Evolutionary conservation across 2,888 invertebrate genomes (phyloP).

Genomic region (Rhopalosiphum nymphaeae): DNA sequence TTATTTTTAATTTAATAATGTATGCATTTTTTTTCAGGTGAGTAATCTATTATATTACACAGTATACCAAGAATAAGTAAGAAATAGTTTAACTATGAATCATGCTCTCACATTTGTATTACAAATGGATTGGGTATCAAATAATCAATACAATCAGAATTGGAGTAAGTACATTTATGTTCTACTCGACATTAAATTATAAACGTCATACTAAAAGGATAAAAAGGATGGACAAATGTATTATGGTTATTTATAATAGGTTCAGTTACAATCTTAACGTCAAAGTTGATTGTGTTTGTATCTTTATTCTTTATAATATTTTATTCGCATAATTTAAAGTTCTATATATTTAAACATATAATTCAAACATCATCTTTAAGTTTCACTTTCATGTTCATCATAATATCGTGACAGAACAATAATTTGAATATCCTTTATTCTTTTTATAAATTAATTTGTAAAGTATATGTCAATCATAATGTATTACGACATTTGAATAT

Average conservation of each 20-base stretch:
- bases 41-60: conserved; percentile 41
- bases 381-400: conserved; percentile 57
- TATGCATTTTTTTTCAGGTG: conserved; percentile 48
- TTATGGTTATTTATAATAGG: conserved; percentile 1
- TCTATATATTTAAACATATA: background rate
- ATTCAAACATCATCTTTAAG: conserved; percentile 14
- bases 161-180: conserved; percentile 45
- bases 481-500: conserved; percentile 39
- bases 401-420: conserved; percentile 33
- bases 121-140: conserved; percentile 61
- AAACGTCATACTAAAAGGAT: background rate
- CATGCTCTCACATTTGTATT: conserved; percentile 62
- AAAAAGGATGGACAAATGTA: background rate
- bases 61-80: conserved; percentile 17
- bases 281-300: background rate
- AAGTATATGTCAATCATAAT: conserved; percentile 52
- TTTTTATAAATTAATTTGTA: conserved; percentile 48
- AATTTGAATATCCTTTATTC: conserved; percentile 52
- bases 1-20: background rate
- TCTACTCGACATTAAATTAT: background rate
- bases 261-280: background rate
- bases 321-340: background rate
- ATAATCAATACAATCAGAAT: conserved; percentile 21
- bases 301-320: background rate
- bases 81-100: conserved; percentile 54